Base-by-base conservation (phyloP, 2,888 invertebrate species). In the Hirtodrosophila trivittata region DNA sequence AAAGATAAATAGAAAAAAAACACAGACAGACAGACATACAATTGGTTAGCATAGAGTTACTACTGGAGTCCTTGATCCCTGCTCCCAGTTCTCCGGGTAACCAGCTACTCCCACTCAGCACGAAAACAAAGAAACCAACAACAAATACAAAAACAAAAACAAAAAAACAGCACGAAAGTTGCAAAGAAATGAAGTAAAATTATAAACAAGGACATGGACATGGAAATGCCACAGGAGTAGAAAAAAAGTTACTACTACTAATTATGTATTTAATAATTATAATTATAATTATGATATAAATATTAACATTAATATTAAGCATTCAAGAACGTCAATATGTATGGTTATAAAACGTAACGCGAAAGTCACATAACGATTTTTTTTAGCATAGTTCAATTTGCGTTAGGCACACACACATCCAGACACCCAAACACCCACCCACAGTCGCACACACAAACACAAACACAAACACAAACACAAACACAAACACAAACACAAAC, bases 211-310 rank as follows among this genome's bases (percentile, higher is more conserved):
- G 5, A 33, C 1, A 12, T 4, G 13, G 33, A 12, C 6, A 12
- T 33, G 30, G 4, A n/a, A 30, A 33, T 12, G 37, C 43, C 66
- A 21, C 38, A 47, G 65, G 49, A 68, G 71, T 58, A 70, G 54
- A 64, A 12, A 45, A 55, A 50, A 41, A 71, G 70, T 71, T 71
- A 73, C 70, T 71, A 71, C 68, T 73, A 71, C 63, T 52, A 67
- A 55, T 39, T 63, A 73, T 73, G 68, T 71, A 71, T 70, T 70
- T 70, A 73, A 71, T 73, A 64, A 63, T 55, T 71, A 71, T 72
- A 21, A 21, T 21, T 21, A 21, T 21, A 21, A 21, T 21, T 5
- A 21, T 21, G 5, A 21, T 41, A 71, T 63, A 65, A 59, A 66
- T 52, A 72, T 51, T 62, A 60, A 54, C 3, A 59, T 26, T n/a